phyloP scores from a whole-genome alignment of 2,888 invertebrate species.

The Sphinx pinastri region DNA sequence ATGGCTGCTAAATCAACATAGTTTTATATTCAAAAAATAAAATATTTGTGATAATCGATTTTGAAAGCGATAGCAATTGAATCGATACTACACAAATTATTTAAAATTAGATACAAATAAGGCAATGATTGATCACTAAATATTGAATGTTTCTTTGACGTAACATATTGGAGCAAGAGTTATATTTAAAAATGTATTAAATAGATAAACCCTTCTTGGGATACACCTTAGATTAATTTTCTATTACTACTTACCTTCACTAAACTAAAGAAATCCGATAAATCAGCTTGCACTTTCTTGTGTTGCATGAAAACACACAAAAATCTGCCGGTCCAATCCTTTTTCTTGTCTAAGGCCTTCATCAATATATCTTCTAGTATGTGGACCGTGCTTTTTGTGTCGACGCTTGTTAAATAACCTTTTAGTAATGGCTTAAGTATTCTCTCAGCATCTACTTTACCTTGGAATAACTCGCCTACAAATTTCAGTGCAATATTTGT shows the following conservation, averaged over 20 bases:
- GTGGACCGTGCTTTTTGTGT: slow-evolving; percentile 72
- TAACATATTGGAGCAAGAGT: no score
- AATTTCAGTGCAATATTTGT: slow-evolving; percentile 1
- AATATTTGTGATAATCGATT: no score
- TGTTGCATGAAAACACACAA: slow-evolving; percentile 75
- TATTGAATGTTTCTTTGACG: no score
- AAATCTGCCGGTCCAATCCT: slow-evolving; percentile 84
- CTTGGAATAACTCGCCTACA: slow-evolving; percentile 75
- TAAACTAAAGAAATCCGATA: slow-evolving; percentile 65
- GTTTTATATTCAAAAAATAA: no score
- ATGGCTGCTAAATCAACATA: no score
- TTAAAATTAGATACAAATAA: no score
- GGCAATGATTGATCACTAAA: no score
- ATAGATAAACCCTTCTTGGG: no score
- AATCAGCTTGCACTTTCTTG: slow-evolving; percentile 68
- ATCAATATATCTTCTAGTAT: slow-evolving; percentile 75
- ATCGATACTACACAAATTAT: neutral
- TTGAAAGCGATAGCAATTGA: neutral
- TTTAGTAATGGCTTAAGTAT: slow-evolving; percentile 76
- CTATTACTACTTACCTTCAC: slow-evolving; percentile 60
- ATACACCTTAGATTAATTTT: no score
- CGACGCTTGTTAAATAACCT: slow-evolving; percentile 74
- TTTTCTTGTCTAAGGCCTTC: slow-evolving; percentile 68
- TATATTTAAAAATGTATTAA: no score
- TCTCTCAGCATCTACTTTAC: slow-evolving; percentile 77